Conservation (phyloP, 1,140 invertebrate species). For the Bacillus rossius region DNA sequence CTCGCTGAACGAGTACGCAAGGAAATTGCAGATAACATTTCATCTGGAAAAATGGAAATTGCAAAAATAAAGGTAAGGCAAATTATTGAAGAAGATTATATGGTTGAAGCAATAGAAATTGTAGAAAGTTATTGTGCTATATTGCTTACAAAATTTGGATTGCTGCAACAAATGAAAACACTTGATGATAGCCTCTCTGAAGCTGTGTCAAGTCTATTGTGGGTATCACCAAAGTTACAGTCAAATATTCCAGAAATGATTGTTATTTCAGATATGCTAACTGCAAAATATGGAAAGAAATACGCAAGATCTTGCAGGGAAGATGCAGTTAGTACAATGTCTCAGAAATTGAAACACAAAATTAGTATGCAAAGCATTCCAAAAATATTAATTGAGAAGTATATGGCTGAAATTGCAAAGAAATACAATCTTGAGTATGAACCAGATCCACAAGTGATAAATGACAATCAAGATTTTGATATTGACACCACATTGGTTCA, state of each 20-base stretch:
- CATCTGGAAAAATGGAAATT: conserved; percentile 82
- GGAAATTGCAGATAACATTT: conserved; percentile 97
- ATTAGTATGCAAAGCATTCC: conserved; percentile 93
- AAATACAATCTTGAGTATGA: conserved; percentile 90
- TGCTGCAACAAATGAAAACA: conserved; percentile 94
- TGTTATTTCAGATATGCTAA: conserved; percentile 84
- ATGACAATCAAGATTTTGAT: too few species aligned
- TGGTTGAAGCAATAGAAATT: conserved; percentile 98
- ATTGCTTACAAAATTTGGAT: conserved; percentile 90
- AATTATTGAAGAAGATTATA: conserved; percentile 97
- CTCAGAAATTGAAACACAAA: conserved; percentile 94
- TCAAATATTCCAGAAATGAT: conserved; percentile 86
- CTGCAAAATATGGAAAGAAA: conserved; percentile 90
- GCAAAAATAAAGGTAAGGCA: conserved; percentile 97
- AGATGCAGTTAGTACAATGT: conserved; percentile 74
- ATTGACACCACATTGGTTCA: conserved; percentile 80
- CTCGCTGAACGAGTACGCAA: conserved; percentile 90
- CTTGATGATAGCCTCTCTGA: conserved; percentile 93
- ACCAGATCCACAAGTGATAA: conserved; percentile 73
- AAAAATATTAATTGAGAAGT: conserved; percentile 93
- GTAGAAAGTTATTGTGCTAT: conserved; percentile 99
- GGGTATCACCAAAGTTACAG: conserved; percentile 88
- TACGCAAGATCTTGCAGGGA: conserved; percentile 78
- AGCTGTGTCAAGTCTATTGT: conserved; percentile 92
- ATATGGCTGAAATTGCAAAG: conserved; percentile 94